Base-by-base conservation (phyloP, 2,888 invertebrate species). In the Dryobota labecula region DNA sequence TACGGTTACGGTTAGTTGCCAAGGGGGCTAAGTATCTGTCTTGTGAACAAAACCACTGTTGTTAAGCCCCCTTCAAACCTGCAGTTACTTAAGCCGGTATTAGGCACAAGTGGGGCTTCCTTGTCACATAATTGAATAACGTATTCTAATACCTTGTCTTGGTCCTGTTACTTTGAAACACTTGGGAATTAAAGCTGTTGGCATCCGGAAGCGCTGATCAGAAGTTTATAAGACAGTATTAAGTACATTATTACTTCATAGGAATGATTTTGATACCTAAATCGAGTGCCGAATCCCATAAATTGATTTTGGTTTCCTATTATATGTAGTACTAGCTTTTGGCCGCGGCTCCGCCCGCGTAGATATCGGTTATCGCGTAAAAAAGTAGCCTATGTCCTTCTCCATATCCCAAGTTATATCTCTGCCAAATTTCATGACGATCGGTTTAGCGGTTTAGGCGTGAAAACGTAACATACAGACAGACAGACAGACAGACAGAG, bases 101-200 rank as follows among this genome's bases (percentile, higher is more conserved):
- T 70, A 81, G 30, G 58, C 30, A 58, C 73, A 60, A 43, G 45
- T 18, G 60, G 18, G 82, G 83, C 61, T 82, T 84, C 82, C 68
- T 62, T 67, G 82, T 68, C 84, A 78, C 67, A 61, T 84, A 82
- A 82, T 82, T 78, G 71, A 84, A 82, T 82, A 75, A 78, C 38
- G 63, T 36, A 70, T 66, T 70, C 24, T 82, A 60, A 82, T 58
- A 33, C 77, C 51, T 60, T 41, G 51, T 54, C 30, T 27, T 30
- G 54, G 57, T 68, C 47, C 33, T 43, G 63, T 67, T 43, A 15
- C 11, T 30, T 61, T 18, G 3, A 13, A 65, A 53, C 56, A n/a
- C 51, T 61, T 3, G 20, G 41, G 51, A 49, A 27, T 49, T n/a
- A 62, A 62, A 62, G 45, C 57, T 57, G 3, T 24, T 78, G 41